Evolutionary conservation across 2,797 vertebrate genomes (phyloP).

Genomic region (Cossypha polioptera): DNA sequence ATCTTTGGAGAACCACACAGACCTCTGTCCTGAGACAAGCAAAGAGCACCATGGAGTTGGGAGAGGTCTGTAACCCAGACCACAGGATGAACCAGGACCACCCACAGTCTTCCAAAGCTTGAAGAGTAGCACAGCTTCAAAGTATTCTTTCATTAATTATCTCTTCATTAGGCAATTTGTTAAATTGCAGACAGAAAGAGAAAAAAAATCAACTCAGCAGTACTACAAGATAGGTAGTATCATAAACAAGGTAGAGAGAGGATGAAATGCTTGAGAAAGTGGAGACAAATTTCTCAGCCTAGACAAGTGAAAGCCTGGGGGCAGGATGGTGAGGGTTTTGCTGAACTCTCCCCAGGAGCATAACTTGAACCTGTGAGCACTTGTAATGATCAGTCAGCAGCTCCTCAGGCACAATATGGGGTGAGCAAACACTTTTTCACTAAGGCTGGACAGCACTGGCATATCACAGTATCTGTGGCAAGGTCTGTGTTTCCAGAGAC

Average conservation of each 20-base stretch:
- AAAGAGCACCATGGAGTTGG: not conserved
- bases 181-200: not conserved
- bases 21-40: not conserved
- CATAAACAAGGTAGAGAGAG: not conserved
- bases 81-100: not conserved
- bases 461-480: not conserved
- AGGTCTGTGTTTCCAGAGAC: not conserved
- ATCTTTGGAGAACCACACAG: not conserved
- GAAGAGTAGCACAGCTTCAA: not conserved
- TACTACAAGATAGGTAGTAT: not conserved
- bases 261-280: not conserved
- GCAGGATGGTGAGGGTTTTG: not conserved
- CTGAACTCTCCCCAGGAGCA: not conserved
- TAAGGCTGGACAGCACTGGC: not conserved
- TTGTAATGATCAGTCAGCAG: not conserved
- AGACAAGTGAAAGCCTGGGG: not conserved
- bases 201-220: not conserved
- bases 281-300: not conserved
- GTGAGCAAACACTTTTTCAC: not conserved
- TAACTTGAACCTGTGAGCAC: not conserved
- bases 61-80: not conserved
- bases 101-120: not conserved
- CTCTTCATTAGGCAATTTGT: not conserved
- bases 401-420: fast-evolving
- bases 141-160: not conserved